Percentiles rank a stretch among this genome's conserved stretches.
phyloP scores from a whole-genome alignment of 1,140 invertebrate species.

The Anastrepha ludens region DNA sequence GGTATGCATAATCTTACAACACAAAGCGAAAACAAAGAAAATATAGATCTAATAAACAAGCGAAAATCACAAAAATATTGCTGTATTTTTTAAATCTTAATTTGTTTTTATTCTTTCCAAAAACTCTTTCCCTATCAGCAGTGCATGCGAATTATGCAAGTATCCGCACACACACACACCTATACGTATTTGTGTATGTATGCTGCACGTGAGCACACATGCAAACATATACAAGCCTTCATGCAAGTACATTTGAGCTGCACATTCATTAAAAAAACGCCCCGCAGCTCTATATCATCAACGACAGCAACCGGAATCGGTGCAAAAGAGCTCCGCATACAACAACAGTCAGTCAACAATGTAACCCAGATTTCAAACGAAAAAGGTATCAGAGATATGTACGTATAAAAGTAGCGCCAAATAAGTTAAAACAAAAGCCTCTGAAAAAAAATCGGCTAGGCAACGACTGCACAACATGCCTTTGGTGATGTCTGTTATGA shows the following conservation, averaged over 20 bases:
- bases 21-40: background rate
- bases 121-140: background rate
- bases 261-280: conserved; percentile 11
- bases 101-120: background rate
- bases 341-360: background rate
- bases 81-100: background rate
- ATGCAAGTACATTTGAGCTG: background rate
- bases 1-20: background rate
- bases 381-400: background rate
- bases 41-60: background rate
- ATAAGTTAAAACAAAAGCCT: conserved; percentile 19
- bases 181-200: background rate
- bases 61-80: background rate
- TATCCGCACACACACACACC: background rate
- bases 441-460: background rate
- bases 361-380: conserved; percentile 30
- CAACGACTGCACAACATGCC: conserved; percentile 2
- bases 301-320: conserved; percentile 20
- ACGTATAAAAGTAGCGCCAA: background rate
- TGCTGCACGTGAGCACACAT: background rate
- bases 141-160: background rate
- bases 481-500: background rate
- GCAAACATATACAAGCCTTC: background rate
- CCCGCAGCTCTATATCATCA: conserved; percentile 3
- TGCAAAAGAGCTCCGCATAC: background rate